Evolutionary conservation across 2,888 invertebrate genomes (phyloP).

Genomic region (Neria commutata): DNA sequence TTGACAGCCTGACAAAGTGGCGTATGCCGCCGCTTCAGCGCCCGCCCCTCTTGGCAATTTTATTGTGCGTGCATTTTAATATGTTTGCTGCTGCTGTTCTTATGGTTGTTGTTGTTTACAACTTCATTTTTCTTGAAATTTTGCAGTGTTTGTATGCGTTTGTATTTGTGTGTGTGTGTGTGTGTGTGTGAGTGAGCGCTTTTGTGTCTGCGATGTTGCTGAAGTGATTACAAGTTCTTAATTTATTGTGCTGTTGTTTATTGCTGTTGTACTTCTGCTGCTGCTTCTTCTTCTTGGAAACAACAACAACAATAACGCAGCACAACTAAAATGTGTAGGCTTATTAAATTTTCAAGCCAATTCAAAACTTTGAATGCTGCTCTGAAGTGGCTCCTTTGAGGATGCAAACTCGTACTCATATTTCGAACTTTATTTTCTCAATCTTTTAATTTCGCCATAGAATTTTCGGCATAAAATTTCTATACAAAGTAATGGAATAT

Average conservation of each 20-base stretch:
- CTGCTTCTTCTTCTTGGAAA: too few species aligned
- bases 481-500: too few species aligned
- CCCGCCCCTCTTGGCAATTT: neutral
- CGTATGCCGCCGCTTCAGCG: slow-evolving; percentile 13
- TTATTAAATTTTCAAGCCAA: too few species aligned
- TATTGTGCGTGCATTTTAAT: slow-evolving; percentile 1
- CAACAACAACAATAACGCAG: too few species aligned
- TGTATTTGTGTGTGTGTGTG: neutral
- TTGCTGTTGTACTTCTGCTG: too few species aligned
- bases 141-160: slow-evolving; percentile 16
- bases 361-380: too few species aligned
- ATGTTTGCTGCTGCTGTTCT: neutral
- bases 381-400: too few species aligned
- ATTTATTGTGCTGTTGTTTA: slow-evolving; percentile 40
- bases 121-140: slow-evolving; percentile 18
- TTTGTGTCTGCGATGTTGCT: slow-evolving; percentile 27
- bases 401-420: too few species aligned
- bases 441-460: too few species aligned
- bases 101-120: slow-evolving; percentile 5
- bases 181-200: slow-evolving; percentile 5
- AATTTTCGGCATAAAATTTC: too few species aligned
- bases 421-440: too few species aligned
- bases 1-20: slow-evolving; percentile 32
- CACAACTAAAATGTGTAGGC: too few species aligned
- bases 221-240: slow-evolving; percentile 46